Base-by-base conservation (phyloP, 2,113 vertebrate genomes). In the Prolemur simus region DNA sequence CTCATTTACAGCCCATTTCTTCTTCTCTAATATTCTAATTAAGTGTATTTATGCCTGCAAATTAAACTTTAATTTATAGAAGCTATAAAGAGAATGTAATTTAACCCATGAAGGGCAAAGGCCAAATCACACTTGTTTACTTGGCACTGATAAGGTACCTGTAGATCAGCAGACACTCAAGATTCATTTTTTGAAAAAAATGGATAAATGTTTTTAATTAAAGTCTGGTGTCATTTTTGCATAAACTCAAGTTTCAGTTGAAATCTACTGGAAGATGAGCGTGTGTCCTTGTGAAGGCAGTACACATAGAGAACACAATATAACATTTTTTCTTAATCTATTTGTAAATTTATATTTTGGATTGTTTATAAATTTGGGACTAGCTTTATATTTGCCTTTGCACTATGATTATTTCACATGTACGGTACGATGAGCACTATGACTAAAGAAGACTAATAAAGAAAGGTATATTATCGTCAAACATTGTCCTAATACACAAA, bases 21-120 rank as follows among this genome's bases (percentile, higher is more conserved):
- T 84, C 23, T 91, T 93, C 47, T 88, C 7, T 58, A 85, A 85
- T 83, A 86, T 66, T 81, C 45, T 96, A 87, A 73, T 92, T 94
- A 96, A 84, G 20, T 29, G 2, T 20, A 58, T 82, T 81, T 89
- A n/a, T 77, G 21, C 7, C 27, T 87, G 29, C 7, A 87, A 96
- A 96, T 81, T 76, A 84, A 89, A 54, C 8, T 23, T 87, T 85
- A 82, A 89, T 88, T 88, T 80, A 47, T 90, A 60, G 23, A 87
- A 78, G 13, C n/a, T 90, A 45, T 96, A 80, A 88, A 90, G 80
- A 80, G 54, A 84, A 56, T 47, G 20, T 49, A 87, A 52, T 49
- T 83, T 92, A 73, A 42, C 66, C 96, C 20, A 20, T 27, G 20
- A 81, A 73, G 21, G 17, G 9, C 27, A 96, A 71, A 12, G 23